These are phyloP conservation scores for Diogma glabrata DNA, from an alignment of 2,888 invertebrate genomes.

Conservation along the genomic window DNA sequence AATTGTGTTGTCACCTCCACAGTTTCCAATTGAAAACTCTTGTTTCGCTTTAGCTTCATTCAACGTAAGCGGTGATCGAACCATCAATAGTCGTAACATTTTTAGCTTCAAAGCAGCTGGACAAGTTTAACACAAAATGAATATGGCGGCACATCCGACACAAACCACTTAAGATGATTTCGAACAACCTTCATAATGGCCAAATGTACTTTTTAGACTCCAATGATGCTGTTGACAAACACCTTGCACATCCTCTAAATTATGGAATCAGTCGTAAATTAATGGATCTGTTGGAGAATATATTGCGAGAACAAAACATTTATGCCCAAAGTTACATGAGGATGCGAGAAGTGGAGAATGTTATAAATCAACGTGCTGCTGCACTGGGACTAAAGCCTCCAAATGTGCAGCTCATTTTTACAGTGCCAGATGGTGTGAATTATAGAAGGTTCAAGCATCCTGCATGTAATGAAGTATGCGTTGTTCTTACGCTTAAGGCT, in stretches of 20 bases:
- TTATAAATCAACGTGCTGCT: background rate
- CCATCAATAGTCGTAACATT: too few species aligned
- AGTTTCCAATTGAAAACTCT: too few species aligned
- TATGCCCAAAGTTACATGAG: background rate
- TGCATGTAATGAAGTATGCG: constrained; percentile 1
- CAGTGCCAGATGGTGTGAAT: background rate
- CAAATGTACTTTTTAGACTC: constrained; percentile 5
- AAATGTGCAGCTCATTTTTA: constrained; percentile 4
- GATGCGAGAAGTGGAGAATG: constrained; percentile 1
- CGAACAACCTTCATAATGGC: too few species aligned
- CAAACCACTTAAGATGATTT: too few species aligned
- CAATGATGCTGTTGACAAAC: background rate
- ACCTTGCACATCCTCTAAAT: background rate
- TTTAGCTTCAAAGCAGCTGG: too few species aligned
- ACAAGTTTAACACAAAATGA: too few species aligned
- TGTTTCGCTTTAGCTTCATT: too few species aligned
- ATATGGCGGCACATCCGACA: too few species aligned
- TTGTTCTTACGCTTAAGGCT: background rate
- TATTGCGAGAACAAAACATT: background rate
- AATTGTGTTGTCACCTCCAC: too few species aligned
- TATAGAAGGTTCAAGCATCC: background rate
- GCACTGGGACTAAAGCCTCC: background rate
- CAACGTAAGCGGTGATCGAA: too few species aligned
- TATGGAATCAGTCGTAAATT: constrained; percentile 2
- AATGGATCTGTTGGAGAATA: background rate